Conservation (phyloP, 2,797 vertebrate species). For the Sebastes hubbsi region DNA sequence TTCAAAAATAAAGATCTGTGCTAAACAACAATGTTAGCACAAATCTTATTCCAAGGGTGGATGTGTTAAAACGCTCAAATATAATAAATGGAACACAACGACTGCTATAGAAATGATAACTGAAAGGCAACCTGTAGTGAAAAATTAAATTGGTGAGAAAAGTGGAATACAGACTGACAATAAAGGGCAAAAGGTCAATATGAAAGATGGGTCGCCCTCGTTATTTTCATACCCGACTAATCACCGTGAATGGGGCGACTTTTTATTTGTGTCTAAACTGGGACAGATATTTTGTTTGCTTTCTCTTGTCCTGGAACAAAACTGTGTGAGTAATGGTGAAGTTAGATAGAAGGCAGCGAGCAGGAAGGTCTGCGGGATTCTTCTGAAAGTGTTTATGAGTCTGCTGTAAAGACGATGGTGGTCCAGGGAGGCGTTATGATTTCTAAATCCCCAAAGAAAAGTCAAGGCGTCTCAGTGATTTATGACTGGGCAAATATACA, state of each 20-base stretch:
- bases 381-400: slow-evolving; percentile 29
- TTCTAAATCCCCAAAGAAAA: slow-evolving; percentile 41
- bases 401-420: slow-evolving; percentile 21
- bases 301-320: slow-evolving; percentile 4
- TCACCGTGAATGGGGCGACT: slow-evolving; percentile 60
- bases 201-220: slow-evolving; percentile 43
- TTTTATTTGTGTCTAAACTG: slow-evolving; percentile 53
- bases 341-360: neutral
- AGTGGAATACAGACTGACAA: neutral
- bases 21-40: neutral
- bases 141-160: slow-evolving; percentile 18
- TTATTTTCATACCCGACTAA: slow-evolving; percentile 83
- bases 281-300: slow-evolving; percentile 15
- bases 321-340: slow-evolving; percentile 10
- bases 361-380: neutral
- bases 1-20: neutral
- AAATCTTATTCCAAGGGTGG: neutral
- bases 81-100: neutral
- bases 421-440: slow-evolving; percentile 35
- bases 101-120: neutral
- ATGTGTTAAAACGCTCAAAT: neutral
- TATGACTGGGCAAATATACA: slow-evolving; percentile 18
- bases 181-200: slow-evolving; percentile 26
- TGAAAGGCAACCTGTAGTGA: neutral
- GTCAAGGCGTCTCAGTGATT: slow-evolving; percentile 44